These are phyloP conservation scores for Mantis religiosa DNA, from an alignment of 2,888 invertebrate species.

Conservation along the genomic window DNA sequence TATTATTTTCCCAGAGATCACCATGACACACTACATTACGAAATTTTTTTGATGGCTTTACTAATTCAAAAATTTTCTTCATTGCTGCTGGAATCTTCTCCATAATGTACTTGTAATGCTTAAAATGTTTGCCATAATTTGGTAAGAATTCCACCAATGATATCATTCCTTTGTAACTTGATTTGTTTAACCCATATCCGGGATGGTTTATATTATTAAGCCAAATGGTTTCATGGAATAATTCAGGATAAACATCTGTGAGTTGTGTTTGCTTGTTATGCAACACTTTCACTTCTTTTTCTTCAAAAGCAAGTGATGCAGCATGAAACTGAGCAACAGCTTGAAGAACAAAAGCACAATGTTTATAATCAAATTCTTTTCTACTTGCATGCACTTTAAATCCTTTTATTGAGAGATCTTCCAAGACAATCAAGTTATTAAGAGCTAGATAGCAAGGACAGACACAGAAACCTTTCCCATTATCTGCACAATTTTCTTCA, in stretches of 20 bases:
- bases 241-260: neutral
- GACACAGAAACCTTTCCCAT: neutral
- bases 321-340: neutral
- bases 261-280: neutral
- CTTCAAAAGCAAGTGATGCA: neutral
- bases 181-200: neutral
- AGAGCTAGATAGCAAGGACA: neutral
- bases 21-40: conserved; percentile 41
- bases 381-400: neutral
- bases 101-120: neutral
- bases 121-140: neutral
- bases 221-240: neutral
- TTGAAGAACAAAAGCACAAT: neutral
- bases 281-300: neutral
- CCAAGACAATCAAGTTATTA: neutral
- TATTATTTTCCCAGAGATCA: conserved; percentile 44
- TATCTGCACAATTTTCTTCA: neutral
- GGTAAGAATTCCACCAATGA: neutral
- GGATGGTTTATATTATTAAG: neutral
- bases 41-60: neutral
- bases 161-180: neutral
- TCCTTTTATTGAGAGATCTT: neutral
- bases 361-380: neutral
- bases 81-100: neutral
- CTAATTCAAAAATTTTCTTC: neutral